These are phyloP conservation scores for Dryomyza anilis DNA, from an alignment of 2,888 invertebrate species.

Conservation along the genomic window DNA sequence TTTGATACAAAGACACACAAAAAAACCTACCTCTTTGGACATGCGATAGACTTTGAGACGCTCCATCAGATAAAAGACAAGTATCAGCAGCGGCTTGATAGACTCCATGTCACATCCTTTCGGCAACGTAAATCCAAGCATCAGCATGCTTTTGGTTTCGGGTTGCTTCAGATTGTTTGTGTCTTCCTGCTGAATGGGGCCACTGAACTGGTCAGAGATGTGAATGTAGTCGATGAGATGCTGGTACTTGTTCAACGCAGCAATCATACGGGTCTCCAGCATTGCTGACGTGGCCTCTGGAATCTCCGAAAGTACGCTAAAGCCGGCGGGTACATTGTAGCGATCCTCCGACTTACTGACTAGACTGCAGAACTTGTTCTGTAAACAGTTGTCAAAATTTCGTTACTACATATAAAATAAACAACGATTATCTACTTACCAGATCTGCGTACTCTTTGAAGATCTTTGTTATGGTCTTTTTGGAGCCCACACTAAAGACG, in stretches of 20 bases:
- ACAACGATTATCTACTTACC: constrained; percentile 63
- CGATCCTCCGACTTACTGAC: constrained; percentile 83
- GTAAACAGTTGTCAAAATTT: too few relatives aligned
- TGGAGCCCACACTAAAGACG: constrained; percentile 89
- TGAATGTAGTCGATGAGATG: constrained; percentile 92
- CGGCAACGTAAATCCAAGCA: constrained; percentile 80
- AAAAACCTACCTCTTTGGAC: constrained; percentile 79
- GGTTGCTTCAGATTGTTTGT: constrained; percentile 72
- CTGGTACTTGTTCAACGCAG: constrained; percentile 80
- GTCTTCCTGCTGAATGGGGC: constrained; percentile 87
- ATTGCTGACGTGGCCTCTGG: constrained; percentile 85
- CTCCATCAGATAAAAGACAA: constrained; percentile 92
- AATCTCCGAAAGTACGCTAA: constrained; percentile 86
- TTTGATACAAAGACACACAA: neutral
- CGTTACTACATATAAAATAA: too few relatives aligned
- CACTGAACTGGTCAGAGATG: constrained; percentile 95
- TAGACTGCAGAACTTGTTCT: constrained; percentile 78
- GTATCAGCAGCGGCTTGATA: constrained; percentile 78
- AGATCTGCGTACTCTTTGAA: constrained; percentile 94
- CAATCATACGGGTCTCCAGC: constrained; percentile 79
- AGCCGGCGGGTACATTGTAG: constrained; percentile 74
- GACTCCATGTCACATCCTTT: constrained; percentile 71
- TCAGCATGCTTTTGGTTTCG: constrained; percentile 78
- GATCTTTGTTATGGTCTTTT: constrained; percentile 82
- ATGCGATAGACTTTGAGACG: constrained; percentile 85